Base-by-base conservation (phyloP, 2,888 invertebrate species). In the Yponomeuta cagnagella region DNA sequence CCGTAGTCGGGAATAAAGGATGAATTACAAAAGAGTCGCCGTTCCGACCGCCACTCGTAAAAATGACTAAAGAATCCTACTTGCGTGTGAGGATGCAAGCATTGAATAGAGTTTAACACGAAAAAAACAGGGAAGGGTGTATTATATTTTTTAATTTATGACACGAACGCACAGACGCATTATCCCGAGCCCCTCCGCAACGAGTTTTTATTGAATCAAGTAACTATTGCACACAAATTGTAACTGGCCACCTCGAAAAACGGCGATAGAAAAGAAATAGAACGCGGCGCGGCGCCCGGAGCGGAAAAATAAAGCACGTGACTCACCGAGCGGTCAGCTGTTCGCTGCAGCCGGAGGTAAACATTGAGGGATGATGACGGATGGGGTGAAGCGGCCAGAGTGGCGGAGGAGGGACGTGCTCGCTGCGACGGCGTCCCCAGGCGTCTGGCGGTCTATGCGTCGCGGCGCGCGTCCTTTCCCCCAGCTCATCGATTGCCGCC, bases 391-490 rank as follows among this genome's bases (percentile, higher is more conserved):
- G 83, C 84, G 84, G 77, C 82, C 79, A 79, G 77, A 79, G 80
- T 72, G 72, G 52, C 52, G 70, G 69, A 65, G 65, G 80, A 82
- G 84, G 82, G 81, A 82, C 88, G 87, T 88, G 85, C 81, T 84
- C 75, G 80, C 86, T 78, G 93, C 78, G 88, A 88, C 80, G 92
- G 84, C 90, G 82, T 92, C 93, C 80, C 89, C 88, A 87, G 92
- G 90, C 93, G 93, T 93, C 93, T 93, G 93, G 88, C 88, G 91
- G 93, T 93, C 93, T 91, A 86, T 79, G 83, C 93, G 87, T 91
- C 91, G 94, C 87, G 93, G 89, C 92, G 89, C 88, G 85, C 88
- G 85, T 82, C 86, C 88, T 74, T 63, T 63, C 63, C 88, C 88
- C 86, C 89, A 87, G 90, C 90, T 88, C 93, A 93, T 93, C 93